Conservation (phyloP, 2,797 vertebrate genomes). For the Lacerta bilineata region DNA sequence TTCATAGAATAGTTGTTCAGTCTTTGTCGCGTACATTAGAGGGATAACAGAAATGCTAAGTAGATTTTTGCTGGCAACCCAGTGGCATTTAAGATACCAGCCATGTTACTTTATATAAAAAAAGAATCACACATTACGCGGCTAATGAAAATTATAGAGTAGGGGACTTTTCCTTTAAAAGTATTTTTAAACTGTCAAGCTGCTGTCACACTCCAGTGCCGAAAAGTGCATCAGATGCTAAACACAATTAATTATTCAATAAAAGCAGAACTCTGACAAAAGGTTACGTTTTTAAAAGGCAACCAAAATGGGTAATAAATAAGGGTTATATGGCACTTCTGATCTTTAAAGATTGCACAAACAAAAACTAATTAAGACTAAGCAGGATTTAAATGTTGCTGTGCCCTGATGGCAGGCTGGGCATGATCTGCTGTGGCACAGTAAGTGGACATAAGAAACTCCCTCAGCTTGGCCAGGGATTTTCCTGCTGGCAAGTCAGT, state of each 20-base stretch:
- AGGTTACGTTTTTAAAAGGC: constrained; percentile 36
- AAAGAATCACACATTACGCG: constrained; percentile 21
- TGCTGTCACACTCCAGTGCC: background rate
- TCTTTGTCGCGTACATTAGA: constrained; percentile 12
- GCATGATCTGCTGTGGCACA: background rate
- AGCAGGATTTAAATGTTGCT: background rate
- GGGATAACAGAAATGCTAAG: constrained; percentile 29
- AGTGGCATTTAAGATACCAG: constrained; percentile 30
- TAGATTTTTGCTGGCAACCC: constrained; percentile 11
- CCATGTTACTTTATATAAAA: background rate
- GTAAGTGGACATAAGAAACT: background rate
- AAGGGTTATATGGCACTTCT: constrained; percentile 1
- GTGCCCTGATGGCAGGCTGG: background rate
- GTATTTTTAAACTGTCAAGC: constrained; percentile 33
- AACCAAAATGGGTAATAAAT: constrained; percentile 10
- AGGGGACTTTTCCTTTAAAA: constrained; percentile 27
- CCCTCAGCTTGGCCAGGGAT: background rate
- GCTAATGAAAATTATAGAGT: constrained; percentile 29
- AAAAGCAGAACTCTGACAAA: constrained; percentile 17
- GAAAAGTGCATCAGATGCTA: background rate
- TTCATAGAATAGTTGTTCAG: constrained; percentile 1
- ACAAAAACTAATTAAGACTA: background rate
- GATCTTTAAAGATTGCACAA: constrained; percentile 3
- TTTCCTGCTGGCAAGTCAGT: background rate
- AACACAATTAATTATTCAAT: constrained; percentile 19